Evolutionary conservation across 2,113 vertebrate genomes (phyloP), one percentile per base, ranked within the genome.

Genomic region (Phalacrocorax brasilianus): DNA sequence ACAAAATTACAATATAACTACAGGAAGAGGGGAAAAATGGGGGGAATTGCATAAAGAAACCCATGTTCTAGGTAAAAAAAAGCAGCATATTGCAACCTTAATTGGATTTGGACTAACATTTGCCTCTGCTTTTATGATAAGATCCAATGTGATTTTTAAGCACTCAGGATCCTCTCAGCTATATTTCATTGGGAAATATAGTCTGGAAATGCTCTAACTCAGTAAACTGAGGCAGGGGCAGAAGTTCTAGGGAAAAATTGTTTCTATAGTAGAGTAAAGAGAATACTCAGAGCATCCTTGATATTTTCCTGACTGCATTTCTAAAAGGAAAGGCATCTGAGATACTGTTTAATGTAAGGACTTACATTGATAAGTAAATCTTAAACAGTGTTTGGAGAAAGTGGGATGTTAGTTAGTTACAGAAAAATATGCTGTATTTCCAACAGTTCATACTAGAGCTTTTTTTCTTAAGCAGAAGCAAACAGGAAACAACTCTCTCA

Each of bases 401-500:
- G 50, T 19, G 49, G 49, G 65, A 17, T 77, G 18, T 83, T 96
- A 86, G 95, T 93, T 93, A 91, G 27, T 93, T 92, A 89, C 67
- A 76, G 87, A 90, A 86, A 85, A 83, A 77, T 56, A 38, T 26
- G 19, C 38, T 87, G 56, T 12, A 44, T 78, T 93, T 94, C 73
- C 33, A 59, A 12, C 50, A 49, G 50, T 42, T 53, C 47, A 59
- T 77, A 27, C 28, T 44, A 77, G 38, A 80, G 26, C 2, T 14
- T 68, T 52, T 58, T 80, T 89, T 32, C 50, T 79, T 61, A 86
- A 92, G 76, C 47, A 92, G 93, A 71, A 70, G 58, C 80, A 94
- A 94, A 89, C 93, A 95, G 84, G 91, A 92, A 95, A 27, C 70
- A 90, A 86, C 47, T 86, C 28, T 85, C 77, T 33, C 49, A 63